Evolutionary conservation across 2,888 invertebrate species (phyloP), one percentile per base, ranked within the genome.

Genomic region (Drosophila leonis): DNA sequence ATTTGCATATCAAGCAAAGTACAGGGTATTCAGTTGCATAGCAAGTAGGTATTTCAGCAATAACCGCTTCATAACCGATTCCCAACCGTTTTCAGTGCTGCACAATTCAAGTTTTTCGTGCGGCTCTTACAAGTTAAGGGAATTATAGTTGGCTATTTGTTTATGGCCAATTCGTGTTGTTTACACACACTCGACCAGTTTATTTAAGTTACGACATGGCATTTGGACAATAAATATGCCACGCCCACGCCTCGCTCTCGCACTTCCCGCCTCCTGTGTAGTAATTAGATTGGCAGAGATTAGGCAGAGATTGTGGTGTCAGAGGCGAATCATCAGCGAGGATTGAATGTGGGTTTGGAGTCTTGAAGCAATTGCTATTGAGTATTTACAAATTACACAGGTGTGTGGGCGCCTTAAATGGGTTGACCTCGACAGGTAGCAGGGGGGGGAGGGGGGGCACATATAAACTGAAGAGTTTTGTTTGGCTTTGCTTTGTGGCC

Each of bases 401-500:
- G 9, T n/a, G 46, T 31, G 39, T 15, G 54, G 42, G 56, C 37
- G 61, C 37, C 37, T 0, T 1, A 33, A 48, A 42, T 62, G 35
- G 12, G 15, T 3, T 39, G 37, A 60, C 46, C 46, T 59, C 29
- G 15, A 10, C 8, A 29, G 48, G 48, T n/a, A 10, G n/a, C 4
- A 27, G 27, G 5, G 24, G 2, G 1, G 4, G 13, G 33, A 1
- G 20, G 8, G 10, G 4, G 27, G 56, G 7, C 13, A 35, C 41
- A 51, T 27, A 35, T 31, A 10, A 49, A 48, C n/a, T 44, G 41
- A 42, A 74, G 54, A 72, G 59, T 73, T 74, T 78, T 52, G 60
- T 20, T 61, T 78, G 42, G 56, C 18, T 62, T 61, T 20, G 68
- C 44, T 67, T 49, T 68, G 78, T 68, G 78, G 78, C 67, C 78